Base-by-base conservation (phyloP, 1,140 invertebrate genomes). In the Drosophila dunni region DNA sequence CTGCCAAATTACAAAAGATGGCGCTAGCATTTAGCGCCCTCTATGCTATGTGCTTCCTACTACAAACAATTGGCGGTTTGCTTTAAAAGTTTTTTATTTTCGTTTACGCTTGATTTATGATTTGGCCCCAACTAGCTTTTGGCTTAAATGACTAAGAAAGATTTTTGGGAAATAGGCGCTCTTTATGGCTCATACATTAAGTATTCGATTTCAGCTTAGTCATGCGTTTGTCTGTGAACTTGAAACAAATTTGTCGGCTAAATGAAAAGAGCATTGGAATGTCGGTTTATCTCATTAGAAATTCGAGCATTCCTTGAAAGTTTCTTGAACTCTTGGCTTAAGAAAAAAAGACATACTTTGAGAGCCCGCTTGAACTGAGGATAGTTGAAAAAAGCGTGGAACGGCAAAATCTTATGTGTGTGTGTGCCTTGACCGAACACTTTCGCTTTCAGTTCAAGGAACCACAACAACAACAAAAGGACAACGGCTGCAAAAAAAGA, bases 391-490 rank as follows among this genome's bases (percentile, higher is more conserved):
- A 64, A 50, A 62, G 60, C 62, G 76, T 84, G 63, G 24, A 84
- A 86, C 79, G 79, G 73, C 82, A 85, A 71, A 75, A 70, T 71
- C n/a, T 54, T 42, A 13, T 61, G 48, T 63, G 48, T 63, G 80
- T 75, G 81, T 58, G 46, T 62, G 65, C 78, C 74, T 65, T 84
- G 81, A 81, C 81, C 60, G 69, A 88, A 56, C 63, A 88, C 83
- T 88, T 88, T 88, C 84, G 84, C 84, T 75, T 67, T 89, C 67
- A 73, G 80, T 79, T 79, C 83, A 88, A 81, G 81, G 65, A 85
- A 81, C 61, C 46, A 50, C 42, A 79, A 70, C 60, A 69, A 66
- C 45, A 83, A 72, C 68, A 77, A 72, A 11, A 42, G 13, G 11
- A 61, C 51, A 79, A 70, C 71, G 68, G 63, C 36, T 79, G 69